Conservation (phyloP, 2,888 invertebrate species). For the Chalcosyrphus nemorum region DNA sequence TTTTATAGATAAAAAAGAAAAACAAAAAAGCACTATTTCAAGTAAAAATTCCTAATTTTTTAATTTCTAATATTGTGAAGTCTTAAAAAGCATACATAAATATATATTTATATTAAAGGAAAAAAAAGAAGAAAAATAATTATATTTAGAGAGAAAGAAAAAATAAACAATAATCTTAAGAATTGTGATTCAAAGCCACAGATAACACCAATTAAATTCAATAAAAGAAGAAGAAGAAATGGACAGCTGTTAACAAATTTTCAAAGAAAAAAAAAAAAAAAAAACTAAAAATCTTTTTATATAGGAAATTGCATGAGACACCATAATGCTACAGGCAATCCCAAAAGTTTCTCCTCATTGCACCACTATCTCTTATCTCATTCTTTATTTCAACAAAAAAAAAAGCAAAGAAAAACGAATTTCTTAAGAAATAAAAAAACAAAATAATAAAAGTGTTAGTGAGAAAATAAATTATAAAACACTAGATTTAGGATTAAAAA, state of each 20-base stretch:
- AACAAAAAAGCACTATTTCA: slow-evolving; percentile 47
- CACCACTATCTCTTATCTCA: slow-evolving; percentile 42
- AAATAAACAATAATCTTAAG: slow-evolving; percentile 60
- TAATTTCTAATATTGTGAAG: slow-evolving; percentile 55
- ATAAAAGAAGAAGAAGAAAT: slow-evolving; percentile 39
- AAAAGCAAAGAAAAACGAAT: slow-evolving; percentile 26
- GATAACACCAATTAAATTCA: slow-evolving; percentile 69
- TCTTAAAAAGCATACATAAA: slow-evolving; percentile 53
- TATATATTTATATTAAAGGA: slow-evolving; percentile 68
- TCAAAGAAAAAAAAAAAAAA: slow-evolving; percentile 12
- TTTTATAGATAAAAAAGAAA: slow-evolving; percentile 26
- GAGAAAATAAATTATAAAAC: slow-evolving; percentile 49
- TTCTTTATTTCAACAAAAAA: slow-evolving; percentile 16
- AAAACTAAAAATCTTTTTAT: not conserved
- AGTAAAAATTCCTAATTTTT: slow-evolving; percentile 56
- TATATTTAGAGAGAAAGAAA: slow-evolving; percentile 53
- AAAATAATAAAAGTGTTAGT: slow-evolving; percentile 59
- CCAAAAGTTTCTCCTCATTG: slow-evolving; percentile 56
- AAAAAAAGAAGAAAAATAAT: slow-evolving; percentile 41
- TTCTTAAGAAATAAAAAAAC: slow-evolving; percentile 5
- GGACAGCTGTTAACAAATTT: slow-evolving; percentile 56
- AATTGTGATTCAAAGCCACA: slow-evolving; percentile 66
- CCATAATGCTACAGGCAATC: slow-evolving; percentile 49
- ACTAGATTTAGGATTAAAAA: slow-evolving; percentile 43
- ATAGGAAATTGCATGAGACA: slow-evolving; percentile 48